phyloP scores from a whole-genome alignment of 2,797 vertebrate genomes.

The Oryzias dopingdopingensis region DNA sequence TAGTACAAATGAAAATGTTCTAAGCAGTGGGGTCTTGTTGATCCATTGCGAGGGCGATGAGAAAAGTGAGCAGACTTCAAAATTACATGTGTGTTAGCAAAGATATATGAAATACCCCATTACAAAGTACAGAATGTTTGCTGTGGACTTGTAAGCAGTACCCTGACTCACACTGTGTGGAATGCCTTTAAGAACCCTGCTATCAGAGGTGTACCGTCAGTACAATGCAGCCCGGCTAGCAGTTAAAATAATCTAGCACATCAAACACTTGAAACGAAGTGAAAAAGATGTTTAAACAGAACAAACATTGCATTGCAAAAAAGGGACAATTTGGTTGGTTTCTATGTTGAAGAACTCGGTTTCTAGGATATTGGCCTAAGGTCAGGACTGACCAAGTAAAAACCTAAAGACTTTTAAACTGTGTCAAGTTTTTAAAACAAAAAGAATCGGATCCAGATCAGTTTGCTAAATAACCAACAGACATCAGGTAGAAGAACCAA shows the following conservation, averaged over 20 bases:
- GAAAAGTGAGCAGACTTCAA: constrained; percentile 43
- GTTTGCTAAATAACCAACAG: too few species aligned
- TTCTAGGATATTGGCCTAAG: too few species aligned
- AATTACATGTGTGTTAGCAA: constrained; percentile 30
- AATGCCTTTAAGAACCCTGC: constrained; percentile 9
- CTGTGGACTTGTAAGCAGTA: constrained; percentile 19
- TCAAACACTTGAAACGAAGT: too few species aligned
- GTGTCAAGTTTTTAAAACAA: too few species aligned
- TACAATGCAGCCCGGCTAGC: not conserved
- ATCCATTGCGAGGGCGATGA: constrained; percentile 58
- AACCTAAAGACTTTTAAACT: too few species aligned
- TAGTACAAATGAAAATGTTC: constrained; percentile 42
- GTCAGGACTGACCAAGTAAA: too few species aligned
- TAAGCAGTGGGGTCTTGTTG: constrained; percentile 55
- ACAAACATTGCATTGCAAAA: too few species aligned
- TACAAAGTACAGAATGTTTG: constrained; percentile 34
- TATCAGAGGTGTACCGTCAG: not conserved
- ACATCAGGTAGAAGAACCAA: too few species aligned
- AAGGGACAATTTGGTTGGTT: too few species aligned
- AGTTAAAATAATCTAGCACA: not conserved
- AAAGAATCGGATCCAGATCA: too few species aligned
- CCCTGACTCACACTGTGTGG: constrained; percentile 6
- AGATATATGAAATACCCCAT: constrained; percentile 24
- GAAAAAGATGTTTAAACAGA: too few species aligned
- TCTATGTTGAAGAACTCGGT: too few species aligned